Base-by-base conservation (phyloP, 1,140 invertebrate genomes). In the Drosophila arizonae region DNA sequence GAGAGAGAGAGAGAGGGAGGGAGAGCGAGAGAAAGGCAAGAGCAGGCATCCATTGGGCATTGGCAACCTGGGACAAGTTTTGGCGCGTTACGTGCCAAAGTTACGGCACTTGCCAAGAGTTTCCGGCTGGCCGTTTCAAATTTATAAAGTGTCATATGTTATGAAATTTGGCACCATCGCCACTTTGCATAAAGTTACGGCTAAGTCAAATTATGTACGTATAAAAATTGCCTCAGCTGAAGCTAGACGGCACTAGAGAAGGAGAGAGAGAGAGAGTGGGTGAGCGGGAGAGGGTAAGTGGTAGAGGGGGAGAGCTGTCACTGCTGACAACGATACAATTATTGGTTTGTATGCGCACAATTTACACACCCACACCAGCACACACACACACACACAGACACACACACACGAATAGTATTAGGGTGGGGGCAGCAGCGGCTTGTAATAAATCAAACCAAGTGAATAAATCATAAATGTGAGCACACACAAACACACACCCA, bases 381-480 rank as follows among this genome's bases (percentile, higher is more conserved):
- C 45, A 1, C 13, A 57, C 39, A 43, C 9, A 21, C 10, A 77
- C 81, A 54, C 45, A 1, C 13, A 57, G 24, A 77, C 81, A 54
- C 45, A 1, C 13, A 57, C 39, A 43, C 9, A 21, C 5, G 1
- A 6, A 24, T 11, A 26, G 48, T 60, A 33, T 46, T 46, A 3
- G 70, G 67, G 10, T n/a, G 24, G 54, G 24, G 24, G 39, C 6
- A 55, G 28, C 33, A 54, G 66, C 28, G 68, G 66, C 72, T 73
- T 82, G 82, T 82, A 88, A 87, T 87, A 87, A 87, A 87, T 87
- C 82, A 87, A 87, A 87, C 82, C 79, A 87, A 87, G 82, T 87
- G 84, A 87, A 87, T 87, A 87, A 87, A 87, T 87, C 82, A 87
- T 87, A 87, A 79, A 82, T 79, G 81, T 51, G 11, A 39, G 73